phyloP scores from a whole-genome alignment of 2,113 vertebrate species.

The Mustela nigripes region DNA sequence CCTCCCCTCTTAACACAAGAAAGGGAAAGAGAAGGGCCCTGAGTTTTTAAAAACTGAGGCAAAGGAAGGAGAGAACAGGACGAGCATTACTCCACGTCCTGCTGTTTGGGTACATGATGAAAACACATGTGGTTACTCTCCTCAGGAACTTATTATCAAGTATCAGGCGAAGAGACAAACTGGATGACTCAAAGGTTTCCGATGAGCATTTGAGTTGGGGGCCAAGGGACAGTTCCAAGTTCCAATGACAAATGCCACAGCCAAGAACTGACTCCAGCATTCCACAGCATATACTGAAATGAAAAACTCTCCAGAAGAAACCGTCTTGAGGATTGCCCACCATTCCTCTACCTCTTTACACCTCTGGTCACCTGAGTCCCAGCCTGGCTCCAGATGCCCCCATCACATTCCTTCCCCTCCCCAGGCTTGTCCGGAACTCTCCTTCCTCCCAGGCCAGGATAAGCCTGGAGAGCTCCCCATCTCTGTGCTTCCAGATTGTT shows the following conservation, averaged over 20 bases:
- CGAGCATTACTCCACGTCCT: rapidly evolving
- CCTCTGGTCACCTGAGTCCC: not conserved
- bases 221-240: not conserved
- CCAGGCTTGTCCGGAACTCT: too few species aligned
- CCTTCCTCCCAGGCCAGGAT: not conserved
- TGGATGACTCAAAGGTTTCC: not conserved
- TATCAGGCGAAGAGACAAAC: not conserved
- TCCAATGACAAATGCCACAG: not conserved
- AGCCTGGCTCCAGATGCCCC: not conserved
- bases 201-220: not conserved
- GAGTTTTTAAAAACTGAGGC: not conserved
- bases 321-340: not conserved
- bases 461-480: not conserved
- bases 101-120: not conserved
- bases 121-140: not conserved
- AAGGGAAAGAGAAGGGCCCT: not conserved
- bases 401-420: not conserved
- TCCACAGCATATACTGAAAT: not conserved
- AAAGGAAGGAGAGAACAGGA: not conserved
- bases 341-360: not conserved
- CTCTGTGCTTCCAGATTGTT: too few species aligned
- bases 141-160: not conserved
- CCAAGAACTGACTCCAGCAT: not conserved
- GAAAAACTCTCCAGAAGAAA: not conserved
- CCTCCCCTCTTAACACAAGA: not conserved